Evolutionary conservation across 1,140 invertebrate species (phyloP).

Genomic region (Drosophila azteca): DNA sequence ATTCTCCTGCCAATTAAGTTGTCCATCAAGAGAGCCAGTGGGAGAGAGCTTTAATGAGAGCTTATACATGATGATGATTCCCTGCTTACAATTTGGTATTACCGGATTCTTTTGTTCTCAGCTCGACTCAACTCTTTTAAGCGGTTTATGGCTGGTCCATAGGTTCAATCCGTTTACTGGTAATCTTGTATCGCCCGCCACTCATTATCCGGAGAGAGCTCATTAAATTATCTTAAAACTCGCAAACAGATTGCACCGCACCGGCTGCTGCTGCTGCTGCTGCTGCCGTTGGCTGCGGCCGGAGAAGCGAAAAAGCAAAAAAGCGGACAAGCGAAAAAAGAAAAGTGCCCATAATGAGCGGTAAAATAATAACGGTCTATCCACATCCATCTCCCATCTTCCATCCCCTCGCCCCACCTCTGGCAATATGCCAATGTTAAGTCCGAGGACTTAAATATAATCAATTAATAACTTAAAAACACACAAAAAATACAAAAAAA

Average conservation of each 20-base stretch:
- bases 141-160: conserved; percentile 17
- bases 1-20: no score
- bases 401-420: not conserved
- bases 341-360: conserved; percentile 61
- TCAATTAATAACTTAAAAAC: conserved; percentile 79
- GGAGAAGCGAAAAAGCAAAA: not conserved
- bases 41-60: no score
- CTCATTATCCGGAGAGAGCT: conserved; percentile 3
- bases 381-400: conserved; percentile 21
- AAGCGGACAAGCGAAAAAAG: not conserved
- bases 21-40: no score
- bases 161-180: conserved; percentile 1
- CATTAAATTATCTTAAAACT: conserved; percentile 41
- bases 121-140: not conserved
- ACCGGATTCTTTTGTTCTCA: not conserved
- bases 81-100: no score
- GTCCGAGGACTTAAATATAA: conserved; percentile 70
- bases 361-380: conserved; percentile 58
- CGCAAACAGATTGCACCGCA: conserved; percentile 21
- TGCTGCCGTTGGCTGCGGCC: no score
- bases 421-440: conserved; percentile 77
- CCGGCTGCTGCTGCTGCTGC: conserved; percentile 1
- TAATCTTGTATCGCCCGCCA: conserved; percentile 25
- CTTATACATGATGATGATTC: no score
- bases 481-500: no score